These are phyloP conservation scores for Clivina fossor DNA, from an alignment of 2,888 invertebrate genomes.

Conservation along the genomic window DNA sequence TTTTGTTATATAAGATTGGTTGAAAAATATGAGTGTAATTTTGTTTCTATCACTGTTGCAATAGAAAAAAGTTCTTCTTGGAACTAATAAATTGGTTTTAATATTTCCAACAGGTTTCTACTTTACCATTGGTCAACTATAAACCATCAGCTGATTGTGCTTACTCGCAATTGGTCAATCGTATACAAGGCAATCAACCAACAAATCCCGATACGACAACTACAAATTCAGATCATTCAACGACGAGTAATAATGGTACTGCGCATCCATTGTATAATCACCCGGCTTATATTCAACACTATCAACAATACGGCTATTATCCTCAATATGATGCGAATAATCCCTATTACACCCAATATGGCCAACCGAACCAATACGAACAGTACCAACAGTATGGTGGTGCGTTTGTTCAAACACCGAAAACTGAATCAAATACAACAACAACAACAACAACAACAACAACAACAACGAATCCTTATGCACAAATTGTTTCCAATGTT, in stretches of 20 bases:
- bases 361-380: slow-evolving; percentile 44
- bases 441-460: no score
- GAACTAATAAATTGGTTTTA: no score
- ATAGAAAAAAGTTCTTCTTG: no score
- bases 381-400: slow-evolving; percentile 28
- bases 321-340: slow-evolving; percentile 24
- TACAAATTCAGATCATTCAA: slow-evolving; percentile 40
- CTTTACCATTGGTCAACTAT: slow-evolving; percentile 68
- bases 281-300: slow-evolving; percentile 18
- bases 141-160: slow-evolving; percentile 84
- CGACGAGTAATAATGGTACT: neutral
- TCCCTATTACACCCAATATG: slow-evolving; percentile 4
- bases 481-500: slow-evolving; percentile 51
- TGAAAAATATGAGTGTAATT: slow-evolving; percentile 12
- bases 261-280: slow-evolving; percentile 8
- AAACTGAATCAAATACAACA: no score
- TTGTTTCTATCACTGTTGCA: no score
- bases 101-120: slow-evolving; percentile 40
- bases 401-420: neutral
- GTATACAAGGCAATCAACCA: slow-evolving; percentile 71
- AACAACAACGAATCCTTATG: slow-evolving; percentile 47
- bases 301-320: slow-evolving; percentile 32
- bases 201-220: slow-evolving; percentile 16
- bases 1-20: slow-evolving; percentile 22
- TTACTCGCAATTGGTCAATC: slow-evolving; percentile 84